Percentiles rank a stretch among this genome's conserved stretches.
These are phyloP conservation scores for Drosophila stalkeri DNA, from an alignment of 2,888 invertebrate species.

Conservation along the genomic window DNA sequence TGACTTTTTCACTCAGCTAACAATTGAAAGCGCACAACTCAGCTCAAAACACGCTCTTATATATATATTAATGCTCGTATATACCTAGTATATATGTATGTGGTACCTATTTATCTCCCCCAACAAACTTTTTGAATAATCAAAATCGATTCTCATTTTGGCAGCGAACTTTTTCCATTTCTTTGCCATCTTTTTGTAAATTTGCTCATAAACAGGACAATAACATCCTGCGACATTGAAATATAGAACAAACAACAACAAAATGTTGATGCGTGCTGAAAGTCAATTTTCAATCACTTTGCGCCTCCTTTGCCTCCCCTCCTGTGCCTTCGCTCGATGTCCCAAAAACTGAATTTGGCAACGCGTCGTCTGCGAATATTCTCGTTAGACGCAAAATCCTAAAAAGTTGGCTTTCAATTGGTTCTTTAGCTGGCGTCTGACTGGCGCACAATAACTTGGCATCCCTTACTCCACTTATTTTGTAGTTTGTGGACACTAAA, in stretches of 20 bases:
- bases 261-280: conserved; percentile 44
- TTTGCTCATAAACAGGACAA: conserved; percentile 51
- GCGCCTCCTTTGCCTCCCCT: conserved; percentile 10
- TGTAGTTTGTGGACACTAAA: not conserved
- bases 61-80: not conserved
- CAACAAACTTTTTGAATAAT: conserved; percentile 21
- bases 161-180: conserved; percentile 5
- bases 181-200: conserved; percentile 28
- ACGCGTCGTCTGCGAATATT: conserved; percentile 30
- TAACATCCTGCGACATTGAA: conserved; percentile 18
- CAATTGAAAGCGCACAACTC: not conserved
- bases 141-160: conserved; percentile 59
- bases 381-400: conserved; percentile 34
- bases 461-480: not conserved
- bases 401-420: conserved; percentile 21
- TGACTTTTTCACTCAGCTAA: not conserved
- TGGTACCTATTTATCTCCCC: not conserved
- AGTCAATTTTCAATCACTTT: conserved; percentile 41
- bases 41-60: not conserved
- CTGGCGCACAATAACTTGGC: conserved; percentile 38
- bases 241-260: conserved; percentile 12
- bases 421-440: conserved; percentile 43
- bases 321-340: not conserved
- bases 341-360: conserved; percentile 32
- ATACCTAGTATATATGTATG: not conserved